Evolutionary conservation across 2,888 invertebrate species (phyloP), one percentile per base, ranked within the genome.

Genomic region (Fragum sueziense): DNA sequence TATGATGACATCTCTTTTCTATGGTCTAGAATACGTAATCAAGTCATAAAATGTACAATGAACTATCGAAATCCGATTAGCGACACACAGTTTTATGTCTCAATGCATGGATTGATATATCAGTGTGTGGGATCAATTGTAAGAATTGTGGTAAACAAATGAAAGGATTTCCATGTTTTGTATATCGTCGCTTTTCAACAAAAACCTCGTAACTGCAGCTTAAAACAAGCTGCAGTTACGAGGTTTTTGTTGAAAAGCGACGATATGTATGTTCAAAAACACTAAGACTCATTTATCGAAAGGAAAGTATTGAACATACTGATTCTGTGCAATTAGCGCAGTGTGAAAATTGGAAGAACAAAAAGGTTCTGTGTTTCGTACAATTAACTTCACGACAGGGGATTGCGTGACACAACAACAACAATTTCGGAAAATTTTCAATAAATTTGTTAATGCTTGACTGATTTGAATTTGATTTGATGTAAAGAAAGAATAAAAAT

Each of bases 11-110:
- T 65, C 41, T 65, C 41, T 41, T 37, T 14, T 65, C 22, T 65
- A 41, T 65, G 27, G 20, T 41, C 34, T 9, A n/a, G 20, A 7
- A 6, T n/a, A 25, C 34, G 37, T n/a, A 27, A 4, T 41, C 22
- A 11, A n/a, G 47, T 20, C 25, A 20, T 17, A 41, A 65, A 41
- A 65, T 9, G 27, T 22, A 37, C 65, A 65, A 27, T 6, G 41
- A 65, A 65, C 65, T 25, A 65, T 65, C 9, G 65, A 41, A 65
- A 37, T 33, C 7, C 65, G 65, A 62, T 65, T 65, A 41, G 22
- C 31, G 47, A 47, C 47, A 47, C 47, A 47, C 17, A 47, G 47
- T 20, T 47, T 47, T 47, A n/a, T 47, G n/a, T n/a, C n/a, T n/a
- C n/a, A n/a, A 25, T 54, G 22, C 22, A 54, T 54, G n/a, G 25